Conservation (phyloP, 2,888 invertebrate species). For the Drosophila recens region DNA sequence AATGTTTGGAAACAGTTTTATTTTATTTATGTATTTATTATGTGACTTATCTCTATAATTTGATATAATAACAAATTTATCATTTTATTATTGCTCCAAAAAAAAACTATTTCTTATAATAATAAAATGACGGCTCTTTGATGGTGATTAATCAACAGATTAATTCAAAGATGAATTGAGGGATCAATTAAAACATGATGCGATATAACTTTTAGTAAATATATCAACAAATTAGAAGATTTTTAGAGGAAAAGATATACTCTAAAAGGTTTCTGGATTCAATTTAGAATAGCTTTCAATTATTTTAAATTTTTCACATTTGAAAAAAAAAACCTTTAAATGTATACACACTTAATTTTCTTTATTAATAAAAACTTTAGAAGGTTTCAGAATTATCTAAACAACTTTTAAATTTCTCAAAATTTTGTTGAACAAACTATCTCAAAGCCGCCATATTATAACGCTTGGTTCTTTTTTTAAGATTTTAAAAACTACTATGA, state of each 20-base stretch:
- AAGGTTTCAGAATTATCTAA: too few relatives aligned
- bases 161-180: neutral
- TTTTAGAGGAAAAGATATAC: too few relatives aligned
- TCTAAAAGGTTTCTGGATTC: neutral
- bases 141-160: neutral
- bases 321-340: too few relatives aligned
- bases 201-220: neutral
- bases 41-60: neutral
- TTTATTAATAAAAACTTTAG: too few relatives aligned
- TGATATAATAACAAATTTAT: neutral
- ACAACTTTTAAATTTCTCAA: too few relatives aligned
- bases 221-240: too few relatives aligned
- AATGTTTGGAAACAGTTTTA: neutral
- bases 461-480: too few relatives aligned
- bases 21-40: neutral
- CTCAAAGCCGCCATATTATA: neutral
- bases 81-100: neutral
- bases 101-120: neutral
- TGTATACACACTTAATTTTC: too few relatives aligned
- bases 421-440: neutral
- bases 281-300: too few relatives aligned
- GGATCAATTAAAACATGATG: neutral
- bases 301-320: too few relatives aligned
- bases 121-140: neutral
- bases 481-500: neutral